Percentiles rank a stretch among this genome's conserved stretches.
Evolutionary conservation across 1,140 invertebrate genomes (phyloP).

Genomic region (Lepidostoma basale): DNA sequence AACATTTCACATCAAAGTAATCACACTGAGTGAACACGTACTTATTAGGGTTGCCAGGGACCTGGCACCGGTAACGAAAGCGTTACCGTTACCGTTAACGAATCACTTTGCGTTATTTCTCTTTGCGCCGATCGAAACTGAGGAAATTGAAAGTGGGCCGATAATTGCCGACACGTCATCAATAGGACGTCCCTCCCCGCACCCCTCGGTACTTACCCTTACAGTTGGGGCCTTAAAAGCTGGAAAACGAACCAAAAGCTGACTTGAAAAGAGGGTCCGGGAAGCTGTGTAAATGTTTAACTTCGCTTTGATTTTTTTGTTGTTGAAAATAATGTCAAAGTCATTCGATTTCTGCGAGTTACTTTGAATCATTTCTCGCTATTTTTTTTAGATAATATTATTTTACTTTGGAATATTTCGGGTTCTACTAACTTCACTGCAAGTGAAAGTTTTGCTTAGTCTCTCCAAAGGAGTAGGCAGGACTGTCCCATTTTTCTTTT

Average conservation of each 20-base stretch:
- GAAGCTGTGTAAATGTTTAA: too few relatives aligned
- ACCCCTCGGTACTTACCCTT: too few relatives aligned
- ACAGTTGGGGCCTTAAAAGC: constrained; percentile 7
- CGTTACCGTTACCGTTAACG: neutral
- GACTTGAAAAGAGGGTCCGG: neutral
- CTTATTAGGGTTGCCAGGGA: neutral
- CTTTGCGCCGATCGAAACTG: constrained; percentile 5
- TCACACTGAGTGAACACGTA: constrained; percentile 3
- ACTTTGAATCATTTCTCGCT: too few relatives aligned
- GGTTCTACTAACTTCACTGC: too few relatives aligned
- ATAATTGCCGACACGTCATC: constrained; percentile 19
- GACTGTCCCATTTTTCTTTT: too few relatives aligned
- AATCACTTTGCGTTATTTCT: constrained; percentile 20
- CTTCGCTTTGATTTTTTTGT: neutral
- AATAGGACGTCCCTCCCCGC: neutral
- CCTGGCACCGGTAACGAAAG: neutral
- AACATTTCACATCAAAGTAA: constrained; percentile 3
- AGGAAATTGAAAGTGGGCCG: constrained; percentile 10
- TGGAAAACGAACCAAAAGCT: constrained; percentile 7
- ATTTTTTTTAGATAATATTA: too few relatives aligned
- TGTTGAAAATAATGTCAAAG: too few relatives aligned
- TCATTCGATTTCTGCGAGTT: too few relatives aligned
- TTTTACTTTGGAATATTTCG: too few relatives aligned
- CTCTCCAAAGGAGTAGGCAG: too few relatives aligned
- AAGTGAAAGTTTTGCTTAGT: too few relatives aligned